These are phyloP conservation scores for Trididemnum nubilum DNA, from an alignment of 23 tunicate species.

Conservation along the genomic window DNA sequence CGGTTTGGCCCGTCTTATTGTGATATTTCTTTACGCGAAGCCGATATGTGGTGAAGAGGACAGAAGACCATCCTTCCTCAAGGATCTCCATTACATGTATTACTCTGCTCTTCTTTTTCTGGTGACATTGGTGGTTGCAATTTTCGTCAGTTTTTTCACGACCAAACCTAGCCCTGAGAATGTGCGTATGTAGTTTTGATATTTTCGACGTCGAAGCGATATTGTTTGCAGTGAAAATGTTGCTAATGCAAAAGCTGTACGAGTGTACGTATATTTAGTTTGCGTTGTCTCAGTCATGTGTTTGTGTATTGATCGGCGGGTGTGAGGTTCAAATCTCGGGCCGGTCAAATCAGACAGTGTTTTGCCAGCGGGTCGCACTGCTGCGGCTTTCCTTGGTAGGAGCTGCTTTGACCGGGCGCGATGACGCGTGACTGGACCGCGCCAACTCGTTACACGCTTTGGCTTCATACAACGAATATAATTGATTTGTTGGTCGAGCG, in stretches of 20 bases:
- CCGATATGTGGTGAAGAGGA: conserved; percentile 61
- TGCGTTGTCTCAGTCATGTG: neutral
- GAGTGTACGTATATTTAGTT: too few species aligned
- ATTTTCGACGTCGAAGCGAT: neutral
- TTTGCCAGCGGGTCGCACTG: neutral
- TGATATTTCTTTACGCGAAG: conserved; percentile 55
- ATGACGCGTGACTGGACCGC: too few species aligned
- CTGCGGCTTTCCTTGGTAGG: too few species aligned
- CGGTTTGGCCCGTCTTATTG: conserved; percentile 60
- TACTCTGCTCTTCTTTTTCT: conserved; percentile 76
- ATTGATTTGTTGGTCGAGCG: too few species aligned
- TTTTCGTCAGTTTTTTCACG: conserved; percentile 50
- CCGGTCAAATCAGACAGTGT: neutral
- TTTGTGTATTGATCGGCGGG: neutral
- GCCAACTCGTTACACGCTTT: too few species aligned
- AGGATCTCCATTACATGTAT: conserved; percentile 79
- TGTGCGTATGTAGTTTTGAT: too few species aligned
- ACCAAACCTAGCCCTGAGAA: neutral
- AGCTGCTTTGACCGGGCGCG: too few species aligned
- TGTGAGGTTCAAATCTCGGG: neutral
- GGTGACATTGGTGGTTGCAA: conserved; percentile 45
- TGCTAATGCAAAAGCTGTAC: too few species aligned
- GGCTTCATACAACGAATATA: too few species aligned
- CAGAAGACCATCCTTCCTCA: conserved; percentile 45
- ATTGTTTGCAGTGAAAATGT: neutral